Base-by-base conservation (phyloP, 2,797 vertebrate genomes). In the Molossus alvarezi region DNA sequence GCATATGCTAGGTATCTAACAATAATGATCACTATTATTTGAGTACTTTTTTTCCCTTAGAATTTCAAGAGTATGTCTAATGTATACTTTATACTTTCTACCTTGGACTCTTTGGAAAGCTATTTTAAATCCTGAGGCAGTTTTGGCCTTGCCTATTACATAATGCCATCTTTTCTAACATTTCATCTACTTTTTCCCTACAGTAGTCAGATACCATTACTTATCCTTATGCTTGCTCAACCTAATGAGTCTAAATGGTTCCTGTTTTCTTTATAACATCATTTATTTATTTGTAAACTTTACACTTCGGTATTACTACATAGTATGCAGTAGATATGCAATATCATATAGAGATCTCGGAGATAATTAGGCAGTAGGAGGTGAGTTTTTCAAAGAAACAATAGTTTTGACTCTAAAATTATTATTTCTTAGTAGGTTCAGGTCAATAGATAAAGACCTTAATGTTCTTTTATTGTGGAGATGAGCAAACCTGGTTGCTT, bases 381-480 rank as follows among this genome's bases (percentile, higher is more conserved):
- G 53, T 82, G 57, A 75, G 83, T 89, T 92, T 93, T 89, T 13
- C 10, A 77, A 83, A 96, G 81, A 89, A 87, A 81, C 71, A 53
- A 92, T 88, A 95, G 71, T 88, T 80, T 96, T 79, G 87, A 84
- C n/a, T 94, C 79, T 77, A 62, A 94, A 87, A 88, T 87, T 92
- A 17, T 62, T 41, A 91, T 67, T 92, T 81, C 41, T 79, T 75
- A 77, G 11, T 67, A 92, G 62, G 29, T 90, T 89, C 80, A 75
- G 71, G 94, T 92, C 94, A 84, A 92, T 45, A 96, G 90, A 95
- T 94, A 97, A 97, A 93, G 72, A 81, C 83, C 20, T 96, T 96
- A 97, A 97, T 96, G 57, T 93, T 94, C 58, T 95, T 95, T 96
- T 97, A 95, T 97, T 88, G 83, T 96, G 86, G 82, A 97, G 82